Conservation (phyloP, 35 echinoderm and acorn worm species). For the Strongylocentrotus purpuratus region DNA sequence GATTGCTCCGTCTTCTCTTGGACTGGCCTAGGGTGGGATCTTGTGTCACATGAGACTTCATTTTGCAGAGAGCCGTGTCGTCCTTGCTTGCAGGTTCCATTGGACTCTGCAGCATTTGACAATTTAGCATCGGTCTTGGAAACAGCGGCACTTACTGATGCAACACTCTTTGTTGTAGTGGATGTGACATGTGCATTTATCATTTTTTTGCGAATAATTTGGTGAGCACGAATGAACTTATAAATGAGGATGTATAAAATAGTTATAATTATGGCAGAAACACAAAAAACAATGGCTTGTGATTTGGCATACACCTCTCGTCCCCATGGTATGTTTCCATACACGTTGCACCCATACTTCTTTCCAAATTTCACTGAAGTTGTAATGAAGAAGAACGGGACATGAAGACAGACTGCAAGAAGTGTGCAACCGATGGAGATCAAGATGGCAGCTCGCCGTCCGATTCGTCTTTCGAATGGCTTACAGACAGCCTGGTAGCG, state of each 20-base stretch:
- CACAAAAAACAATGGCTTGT: not conserved
- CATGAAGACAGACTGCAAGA: not conserved
- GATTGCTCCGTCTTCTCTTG: not conserved
- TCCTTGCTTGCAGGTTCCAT: not conserved
- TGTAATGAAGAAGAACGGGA: conserved; percentile 27
- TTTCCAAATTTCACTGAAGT: not conserved
- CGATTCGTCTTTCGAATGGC: not conserved
- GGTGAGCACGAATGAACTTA: not conserved
- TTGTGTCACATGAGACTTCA: not conserved
- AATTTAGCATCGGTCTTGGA: not conserved
- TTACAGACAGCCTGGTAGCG: conserved; percentile 23
- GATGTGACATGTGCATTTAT: too few species aligned
- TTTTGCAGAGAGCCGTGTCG: not conserved
- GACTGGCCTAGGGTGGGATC: not conserved
- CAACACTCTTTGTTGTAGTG: not conserved
- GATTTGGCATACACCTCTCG: not conserved
- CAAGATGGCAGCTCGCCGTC: not conserved
- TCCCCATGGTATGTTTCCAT: conserved; percentile 22
- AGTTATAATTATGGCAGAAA: not conserved
- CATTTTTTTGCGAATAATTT: conserved; percentile 3
- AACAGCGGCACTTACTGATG: not conserved
- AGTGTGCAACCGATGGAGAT: not conserved
- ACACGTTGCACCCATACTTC: not conserved
- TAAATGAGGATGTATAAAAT: not conserved
- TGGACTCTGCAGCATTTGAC: not conserved